phyloP scores from a whole-genome alignment of 2,113 vertebrate genomes.

The Lophochroa leadbeateri region DNA sequence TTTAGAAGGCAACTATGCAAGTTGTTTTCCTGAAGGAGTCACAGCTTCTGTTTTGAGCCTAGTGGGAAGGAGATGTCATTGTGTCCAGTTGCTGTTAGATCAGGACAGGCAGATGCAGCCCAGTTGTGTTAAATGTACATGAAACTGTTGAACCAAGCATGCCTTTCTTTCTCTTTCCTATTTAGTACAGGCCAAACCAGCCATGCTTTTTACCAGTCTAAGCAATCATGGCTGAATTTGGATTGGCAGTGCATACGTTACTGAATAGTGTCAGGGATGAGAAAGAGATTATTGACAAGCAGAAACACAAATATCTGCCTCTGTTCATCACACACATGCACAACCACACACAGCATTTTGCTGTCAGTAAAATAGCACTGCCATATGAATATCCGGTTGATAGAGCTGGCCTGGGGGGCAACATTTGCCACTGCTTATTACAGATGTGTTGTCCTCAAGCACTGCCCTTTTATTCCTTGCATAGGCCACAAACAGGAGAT shows the following conservation, averaged over 20 bases:
- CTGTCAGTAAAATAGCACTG: neutral
- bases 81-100: neutral
- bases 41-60: neutral
- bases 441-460: neutral
- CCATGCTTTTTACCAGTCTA: neutral
- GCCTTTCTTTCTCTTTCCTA: neutral
- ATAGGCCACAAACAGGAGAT: neutral
- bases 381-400: neutral
- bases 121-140: neutral
- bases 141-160: neutral
- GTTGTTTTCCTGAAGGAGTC: neutral
- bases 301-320: neutral
- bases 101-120: neutral
- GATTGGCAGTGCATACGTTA: neutral
- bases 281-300: neutral
- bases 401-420: neutral
- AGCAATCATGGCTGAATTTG: neutral
- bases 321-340: accelerated
- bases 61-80: neutral
- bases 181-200: neutral
- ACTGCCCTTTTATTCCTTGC: neutral
- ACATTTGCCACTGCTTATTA: neutral
- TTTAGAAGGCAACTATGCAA: neutral
- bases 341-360: accelerated
- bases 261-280: neutral